A percentile compares a stretch with the other conserved stretches of the same genome.
Conservation (phyloP, 2,797 vertebrate species). For the Coregonus ussuriensis region DNA sequence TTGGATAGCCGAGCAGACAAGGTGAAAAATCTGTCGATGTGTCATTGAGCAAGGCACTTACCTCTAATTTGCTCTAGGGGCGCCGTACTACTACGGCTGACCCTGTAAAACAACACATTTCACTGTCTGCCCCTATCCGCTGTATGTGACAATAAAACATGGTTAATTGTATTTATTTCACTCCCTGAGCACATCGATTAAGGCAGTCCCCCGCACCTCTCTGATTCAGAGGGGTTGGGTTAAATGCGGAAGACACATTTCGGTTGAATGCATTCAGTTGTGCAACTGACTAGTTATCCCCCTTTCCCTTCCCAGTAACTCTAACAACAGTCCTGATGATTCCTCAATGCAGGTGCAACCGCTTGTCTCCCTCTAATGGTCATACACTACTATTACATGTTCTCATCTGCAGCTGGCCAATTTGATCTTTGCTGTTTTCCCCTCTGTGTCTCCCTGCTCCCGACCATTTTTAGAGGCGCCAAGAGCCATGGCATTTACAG, state of each 20-base stretch:
- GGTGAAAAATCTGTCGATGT: no score
- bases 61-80: no score
- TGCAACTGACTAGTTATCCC: neutral
- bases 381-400: neutral
- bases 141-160: neutral
- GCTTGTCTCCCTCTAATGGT: constrained; percentile 55
- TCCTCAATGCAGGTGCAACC: neutral
- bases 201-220: no score
- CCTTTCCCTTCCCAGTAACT: neutral
- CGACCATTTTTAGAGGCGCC: neutral
- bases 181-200: no score
- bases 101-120: neutral
- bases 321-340: neutral
- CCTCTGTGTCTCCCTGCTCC: no score
- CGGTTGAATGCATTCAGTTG: neutral
- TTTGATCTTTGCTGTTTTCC: no score
- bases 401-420: neutral
- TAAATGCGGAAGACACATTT: no score
- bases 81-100: no score
- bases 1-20: neutral
- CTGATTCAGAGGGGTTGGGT: no score
- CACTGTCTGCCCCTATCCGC: neutral
- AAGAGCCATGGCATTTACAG: constrained; percentile 6
- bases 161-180: no score
- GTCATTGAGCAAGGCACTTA: no score